A percentile compares a stretch with the other conserved stretches of the same genome.
Conservation (phyloP, 1,140 invertebrate species). For the Dendroctonus valens region DNA sequence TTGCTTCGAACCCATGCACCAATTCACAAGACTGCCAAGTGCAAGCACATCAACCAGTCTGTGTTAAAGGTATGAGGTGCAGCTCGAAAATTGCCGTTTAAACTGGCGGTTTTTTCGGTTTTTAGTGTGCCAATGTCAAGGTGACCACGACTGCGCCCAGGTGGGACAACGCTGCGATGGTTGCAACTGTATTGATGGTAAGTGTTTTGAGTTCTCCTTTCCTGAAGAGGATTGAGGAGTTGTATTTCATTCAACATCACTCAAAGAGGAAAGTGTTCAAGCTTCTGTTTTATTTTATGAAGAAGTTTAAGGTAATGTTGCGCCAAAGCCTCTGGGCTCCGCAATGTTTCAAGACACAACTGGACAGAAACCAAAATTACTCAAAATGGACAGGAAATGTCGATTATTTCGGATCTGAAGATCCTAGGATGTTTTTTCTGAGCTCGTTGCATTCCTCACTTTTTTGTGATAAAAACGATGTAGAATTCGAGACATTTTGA, state of each 20-base stretch:
- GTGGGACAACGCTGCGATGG: constrained; percentile 62
- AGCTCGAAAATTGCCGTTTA: background rate
- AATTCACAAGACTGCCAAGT: constrained; percentile 70
- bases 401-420: too few species aligned
- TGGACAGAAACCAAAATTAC: too few species aligned
- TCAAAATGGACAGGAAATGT: too few species aligned
- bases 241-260: background rate
- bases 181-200: constrained; percentile 64
- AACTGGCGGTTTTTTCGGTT: constrained; percentile 16
- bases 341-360: too few species aligned
- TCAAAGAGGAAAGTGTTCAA: background rate
- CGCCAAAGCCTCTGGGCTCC: too few species aligned
- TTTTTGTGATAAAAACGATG: too few species aligned
- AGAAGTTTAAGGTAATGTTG: too few species aligned
- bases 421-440: too few species aligned
- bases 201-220: too few species aligned
- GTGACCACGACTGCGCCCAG: constrained; percentile 59
- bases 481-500: too few species aligned
- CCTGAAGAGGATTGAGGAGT: too few species aligned
- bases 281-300: background rate
- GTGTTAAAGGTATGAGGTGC: constrained; percentile 64
- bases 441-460: too few species aligned
- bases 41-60: constrained; percentile 73
- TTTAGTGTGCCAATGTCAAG: constrained; percentile 67
- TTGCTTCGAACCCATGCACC: constrained; percentile 63